These are phyloP conservation scores for Pachyseris speciosa DNA, from an alignment of 64 coral and sea anemone genomes.

Conservation along the genomic window DNA sequence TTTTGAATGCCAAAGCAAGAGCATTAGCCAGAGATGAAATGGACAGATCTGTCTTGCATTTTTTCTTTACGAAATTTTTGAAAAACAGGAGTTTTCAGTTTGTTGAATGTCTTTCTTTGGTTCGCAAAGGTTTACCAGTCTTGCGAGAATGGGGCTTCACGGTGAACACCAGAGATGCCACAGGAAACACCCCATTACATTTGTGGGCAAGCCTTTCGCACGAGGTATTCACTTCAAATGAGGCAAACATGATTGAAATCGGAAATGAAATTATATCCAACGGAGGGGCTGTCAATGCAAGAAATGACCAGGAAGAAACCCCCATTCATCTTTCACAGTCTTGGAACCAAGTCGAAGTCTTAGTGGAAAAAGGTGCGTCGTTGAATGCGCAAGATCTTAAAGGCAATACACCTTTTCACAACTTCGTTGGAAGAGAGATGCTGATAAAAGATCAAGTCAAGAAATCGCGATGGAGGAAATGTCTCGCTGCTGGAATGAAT, in stretches of 20 bases:
- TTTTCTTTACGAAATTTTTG: not conserved
- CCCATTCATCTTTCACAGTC: constrained; percentile 23
- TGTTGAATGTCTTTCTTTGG: not conserved
- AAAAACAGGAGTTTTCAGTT: not conserved
- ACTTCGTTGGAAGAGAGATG: not conserved
- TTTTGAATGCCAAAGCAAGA: not conserved
- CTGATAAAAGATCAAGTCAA: not conserved
- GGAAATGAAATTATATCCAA: not conserved
- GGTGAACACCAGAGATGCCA: not conserved
- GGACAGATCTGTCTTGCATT: constrained; percentile 4
- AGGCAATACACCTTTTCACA: constrained; percentile 37
- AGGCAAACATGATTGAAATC: not conserved
- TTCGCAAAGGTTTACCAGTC: not conserved
- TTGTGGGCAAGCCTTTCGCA: not conserved
- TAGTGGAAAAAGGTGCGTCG: not conserved
- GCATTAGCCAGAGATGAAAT: not conserved
- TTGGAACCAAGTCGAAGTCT: not conserved
- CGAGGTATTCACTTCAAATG: not conserved
- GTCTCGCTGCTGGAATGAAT: not conserved
- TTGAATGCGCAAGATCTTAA: constrained; percentile 25
- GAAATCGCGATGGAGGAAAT: not conserved
- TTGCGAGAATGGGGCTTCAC: not conserved
- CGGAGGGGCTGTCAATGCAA: constrained; percentile 27
- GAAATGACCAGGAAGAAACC: not conserved
- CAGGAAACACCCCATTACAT: constrained; percentile 20